Base-by-base conservation (phyloP, 2,797 vertebrate species). In the Anolis apletophallus region DNA sequence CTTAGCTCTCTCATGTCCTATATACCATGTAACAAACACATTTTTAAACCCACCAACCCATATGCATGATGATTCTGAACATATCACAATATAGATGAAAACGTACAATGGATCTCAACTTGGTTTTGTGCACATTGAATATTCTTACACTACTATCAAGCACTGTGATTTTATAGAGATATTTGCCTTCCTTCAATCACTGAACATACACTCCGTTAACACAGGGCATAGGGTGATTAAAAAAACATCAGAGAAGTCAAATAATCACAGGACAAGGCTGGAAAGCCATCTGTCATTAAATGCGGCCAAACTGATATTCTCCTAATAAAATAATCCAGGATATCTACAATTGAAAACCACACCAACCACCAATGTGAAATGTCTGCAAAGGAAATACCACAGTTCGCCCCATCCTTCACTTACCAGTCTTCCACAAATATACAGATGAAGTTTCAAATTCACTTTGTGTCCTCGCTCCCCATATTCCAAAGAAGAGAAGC, bases 371-470 rank as follows among this genome's bases (percentile, higher is more conserved):
- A 14, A 34, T 26, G 12, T 54, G 8, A 57, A 59, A 80, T 40
- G 17, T n/a, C 73, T 8, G 0, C 32, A 0, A 0, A 50, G 21
- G 13, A 55, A 50, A 0, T 6, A 1, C 0, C 3, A 3, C 76
- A 76, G 0, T 5, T 0, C 3, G 40, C 72, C 89, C 10, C 74
- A 67, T 32, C 46, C 52, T 68, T 79, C 81, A 94, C 95, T 91
- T 97, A 99, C 98, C 98, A 3, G 98, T 99, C 96, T 98, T 98
- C 98, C 98, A 99, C 94, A 98, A 95, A 96, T 99, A 99, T 82
- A 98, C 95, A 0, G 96, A 97, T 54, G 97, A 98, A 93, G 97
- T 96, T 89, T 98, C 97, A 5, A 97, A 97, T 92, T 97, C 97
- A 71, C 96, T 97, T 88, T 97, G 98, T 14, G 97, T 93, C 9